A percentile compares a stretch with the other conserved stretches of the same genome.
Conservation (phyloP, 1,140 invertebrate species). For the Caligus rogercresseyi region DNA sequence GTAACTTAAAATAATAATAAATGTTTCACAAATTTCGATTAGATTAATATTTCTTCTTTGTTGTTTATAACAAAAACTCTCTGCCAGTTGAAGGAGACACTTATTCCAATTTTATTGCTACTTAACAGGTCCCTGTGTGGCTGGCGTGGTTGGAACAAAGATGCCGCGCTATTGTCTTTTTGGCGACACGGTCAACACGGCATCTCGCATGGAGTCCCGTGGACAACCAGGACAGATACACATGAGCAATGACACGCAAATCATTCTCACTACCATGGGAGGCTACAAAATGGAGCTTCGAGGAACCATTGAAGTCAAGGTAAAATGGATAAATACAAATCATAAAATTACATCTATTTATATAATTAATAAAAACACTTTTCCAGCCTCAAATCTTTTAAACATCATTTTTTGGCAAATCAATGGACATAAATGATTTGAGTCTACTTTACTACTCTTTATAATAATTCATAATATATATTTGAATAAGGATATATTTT, state of each 20-base stretch:
- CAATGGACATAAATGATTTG: too few species aligned
- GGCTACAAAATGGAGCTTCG: constrained; percentile 65
- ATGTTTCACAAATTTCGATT: too few species aligned
- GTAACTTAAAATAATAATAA: too few species aligned
- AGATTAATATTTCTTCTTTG: too few species aligned
- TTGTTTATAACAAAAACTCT: too few species aligned
- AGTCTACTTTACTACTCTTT: neutral
- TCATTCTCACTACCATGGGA: constrained; percentile 51
- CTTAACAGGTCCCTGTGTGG: constrained; percentile 27
- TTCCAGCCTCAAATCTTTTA: too few species aligned
- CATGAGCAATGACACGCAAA: constrained; percentile 53
- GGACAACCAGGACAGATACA: constrained; percentile 42
- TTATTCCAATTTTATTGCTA: too few species aligned
- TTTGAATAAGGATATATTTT: too few species aligned
- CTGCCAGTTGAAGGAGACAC: too few species aligned
- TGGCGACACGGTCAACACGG: constrained; percentile 80
- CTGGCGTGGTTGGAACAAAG: constrained; percentile 69
- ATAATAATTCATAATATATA: too few species aligned
- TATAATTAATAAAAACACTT: too few species aligned
- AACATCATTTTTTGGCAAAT: too few species aligned
- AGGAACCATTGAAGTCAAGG: constrained; percentile 63
- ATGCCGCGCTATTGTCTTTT: constrained; percentile 80
- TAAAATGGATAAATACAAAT: constrained; percentile 21
- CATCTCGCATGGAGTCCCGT: constrained; percentile 78
- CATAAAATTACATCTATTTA: neutral